Percentiles rank a stretch among this genome's conserved stretches.
phyloP scores from a whole-genome alignment of 2,113 vertebrate genomes.

The Emydura subglobosa region DNA sequence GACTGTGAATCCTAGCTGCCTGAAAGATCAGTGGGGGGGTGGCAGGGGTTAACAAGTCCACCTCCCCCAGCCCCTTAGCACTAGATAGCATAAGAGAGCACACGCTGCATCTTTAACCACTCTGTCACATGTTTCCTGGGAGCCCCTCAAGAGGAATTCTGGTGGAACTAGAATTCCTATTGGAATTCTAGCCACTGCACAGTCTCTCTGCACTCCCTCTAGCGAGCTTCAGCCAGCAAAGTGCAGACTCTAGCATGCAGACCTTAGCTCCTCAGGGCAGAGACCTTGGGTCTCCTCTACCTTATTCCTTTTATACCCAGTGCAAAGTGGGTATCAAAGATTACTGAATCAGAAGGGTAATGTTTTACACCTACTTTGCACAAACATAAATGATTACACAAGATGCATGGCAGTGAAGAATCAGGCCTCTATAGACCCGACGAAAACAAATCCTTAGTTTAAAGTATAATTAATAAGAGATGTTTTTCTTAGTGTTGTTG shows the following conservation, averaged over 20 bases:
- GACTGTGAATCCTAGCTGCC: not conserved
- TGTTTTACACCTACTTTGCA: not conserved
- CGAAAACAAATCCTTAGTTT: not conserved
- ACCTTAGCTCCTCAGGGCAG: not conserved
- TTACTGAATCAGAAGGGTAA: not conserved
- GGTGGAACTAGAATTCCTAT: not conserved
- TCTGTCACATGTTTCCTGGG: not conserved
- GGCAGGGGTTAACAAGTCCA: not conserved
- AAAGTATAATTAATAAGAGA: not conserved
- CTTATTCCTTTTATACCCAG: not conserved
- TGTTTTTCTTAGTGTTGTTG: slow-evolving; percentile 18
- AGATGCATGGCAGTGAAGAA: not conserved
- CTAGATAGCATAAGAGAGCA: not conserved
- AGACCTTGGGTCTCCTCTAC: not conserved
- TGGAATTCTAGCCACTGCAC: not conserved
- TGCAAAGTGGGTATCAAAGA: not conserved
- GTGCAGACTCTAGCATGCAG: not conserved
- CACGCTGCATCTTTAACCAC: not conserved
- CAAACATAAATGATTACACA: not conserved
- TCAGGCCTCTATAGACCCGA: not conserved
- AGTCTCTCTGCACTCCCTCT: not conserved
- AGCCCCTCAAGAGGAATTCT: not conserved
- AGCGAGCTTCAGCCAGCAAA: not conserved
- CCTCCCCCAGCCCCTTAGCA: not conserved
- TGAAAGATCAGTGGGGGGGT: not conserved